These are phyloP conservation scores for Dromiciops gliroides DNA, from an alignment of 2,113 vertebrate species.

Conservation along the genomic window DNA sequence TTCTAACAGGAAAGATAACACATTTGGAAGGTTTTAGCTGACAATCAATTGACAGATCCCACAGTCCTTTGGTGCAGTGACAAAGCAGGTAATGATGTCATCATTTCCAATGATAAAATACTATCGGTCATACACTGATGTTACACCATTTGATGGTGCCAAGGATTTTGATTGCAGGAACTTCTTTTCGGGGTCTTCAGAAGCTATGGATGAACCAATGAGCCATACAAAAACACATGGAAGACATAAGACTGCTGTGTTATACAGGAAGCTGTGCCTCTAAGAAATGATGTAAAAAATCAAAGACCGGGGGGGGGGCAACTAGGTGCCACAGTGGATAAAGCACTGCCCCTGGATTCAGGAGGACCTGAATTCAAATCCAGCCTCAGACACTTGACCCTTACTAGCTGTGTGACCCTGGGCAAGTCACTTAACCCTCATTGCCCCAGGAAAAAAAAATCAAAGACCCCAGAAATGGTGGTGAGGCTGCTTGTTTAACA, in stretches of 20 bases:
- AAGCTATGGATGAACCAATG: neutral
- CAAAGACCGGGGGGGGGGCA: no score
- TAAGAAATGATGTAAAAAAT: neutral
- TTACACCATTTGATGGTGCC: neutral
- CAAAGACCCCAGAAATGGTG: neutral
- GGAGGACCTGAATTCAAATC: no score
- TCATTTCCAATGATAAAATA: neutral
- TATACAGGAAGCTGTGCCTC: neutral
- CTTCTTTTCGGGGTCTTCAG: neutral
- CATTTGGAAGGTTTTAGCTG: neutral
- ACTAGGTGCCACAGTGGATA: no score
- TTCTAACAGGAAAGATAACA: neutral
- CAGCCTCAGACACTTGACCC: no score
- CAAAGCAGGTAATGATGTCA: neutral
- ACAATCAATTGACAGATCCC: neutral
- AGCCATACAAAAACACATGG: neutral
- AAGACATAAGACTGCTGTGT: neutral
- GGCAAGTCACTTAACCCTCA: no score
- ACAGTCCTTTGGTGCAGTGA: neutral
- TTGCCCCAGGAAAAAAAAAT: no score
- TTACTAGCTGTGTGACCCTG: no score
- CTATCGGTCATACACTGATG: neutral
- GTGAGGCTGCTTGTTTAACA: neutral
- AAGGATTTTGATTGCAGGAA: neutral
- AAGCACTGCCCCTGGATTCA: no score